These are phyloP conservation scores for Chelmon rostratus DNA, from an alignment of 2,797 vertebrate species.

Conservation along the genomic window DNA sequence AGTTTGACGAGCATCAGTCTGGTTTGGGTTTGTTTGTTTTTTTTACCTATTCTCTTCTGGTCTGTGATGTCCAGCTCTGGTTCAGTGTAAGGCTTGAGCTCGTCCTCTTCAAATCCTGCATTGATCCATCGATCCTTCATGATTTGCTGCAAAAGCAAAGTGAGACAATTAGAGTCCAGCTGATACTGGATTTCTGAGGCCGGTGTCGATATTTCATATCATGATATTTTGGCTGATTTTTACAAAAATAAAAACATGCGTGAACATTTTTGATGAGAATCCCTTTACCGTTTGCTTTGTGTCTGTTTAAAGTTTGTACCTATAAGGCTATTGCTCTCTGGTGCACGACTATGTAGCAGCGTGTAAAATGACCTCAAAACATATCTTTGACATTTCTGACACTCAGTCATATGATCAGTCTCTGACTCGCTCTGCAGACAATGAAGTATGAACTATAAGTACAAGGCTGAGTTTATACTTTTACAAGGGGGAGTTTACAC, in stretches of 20 bases:
- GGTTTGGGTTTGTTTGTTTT: not conserved
- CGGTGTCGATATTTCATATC: not conserved
- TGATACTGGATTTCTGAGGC: not conserved
- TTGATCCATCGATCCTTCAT: conserved; percentile 99
- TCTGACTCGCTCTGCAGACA: not conserved
- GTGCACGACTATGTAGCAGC: too few relatives aligned
- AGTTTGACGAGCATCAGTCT: not conserved
- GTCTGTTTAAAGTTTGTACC: too few relatives aligned
- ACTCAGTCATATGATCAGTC: not conserved
- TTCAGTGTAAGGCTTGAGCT: conserved; percentile 97
- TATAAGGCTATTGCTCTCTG: too few relatives aligned
- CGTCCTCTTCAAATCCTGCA: conserved; percentile 95
- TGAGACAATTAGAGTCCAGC: not conserved
- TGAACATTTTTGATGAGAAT: not conserved
- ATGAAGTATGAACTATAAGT: not conserved
- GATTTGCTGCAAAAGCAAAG: conserved; percentile 90
- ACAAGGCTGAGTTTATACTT: not conserved
- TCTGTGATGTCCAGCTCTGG: conserved; percentile 97
- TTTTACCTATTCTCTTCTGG: conserved; percentile 97
- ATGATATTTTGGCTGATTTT: not conserved
- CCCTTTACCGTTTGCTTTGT: not conserved
- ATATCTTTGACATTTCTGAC: not conserved
- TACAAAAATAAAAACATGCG: not conserved
- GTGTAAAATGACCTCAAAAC: too few relatives aligned
- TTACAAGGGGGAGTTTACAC: not conserved